Percentiles rank a stretch among this genome's conserved stretches.
phyloP scores from a whole-genome alignment of 2,113 vertebrate species.

The Tachycineta bicolor region DNA sequence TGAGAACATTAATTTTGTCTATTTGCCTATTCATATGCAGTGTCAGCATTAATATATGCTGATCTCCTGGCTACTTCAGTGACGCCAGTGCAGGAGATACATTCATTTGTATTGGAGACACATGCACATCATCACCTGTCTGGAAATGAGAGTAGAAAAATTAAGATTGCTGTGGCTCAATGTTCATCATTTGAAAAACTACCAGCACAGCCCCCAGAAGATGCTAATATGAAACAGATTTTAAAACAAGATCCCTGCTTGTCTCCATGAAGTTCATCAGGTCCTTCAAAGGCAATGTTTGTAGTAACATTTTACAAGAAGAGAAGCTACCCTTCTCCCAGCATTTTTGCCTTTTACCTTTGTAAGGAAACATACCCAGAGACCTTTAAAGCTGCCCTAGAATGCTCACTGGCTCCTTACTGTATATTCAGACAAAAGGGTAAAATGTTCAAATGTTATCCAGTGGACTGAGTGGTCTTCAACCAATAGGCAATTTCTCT shows the following conservation, averaged over 20 bases:
- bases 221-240: not conserved
- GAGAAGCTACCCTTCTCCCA: not conserved
- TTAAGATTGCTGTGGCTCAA: not conserved
- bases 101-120: not conserved
- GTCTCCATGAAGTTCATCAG: not conserved
- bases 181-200: not conserved
- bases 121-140: not conserved
- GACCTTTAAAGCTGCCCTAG: not conserved
- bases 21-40: not conserved
- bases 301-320: not conserved
- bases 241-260: not conserved
- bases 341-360: not conserved
- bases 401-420: not conserved
- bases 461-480: not conserved
- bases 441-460: not conserved
- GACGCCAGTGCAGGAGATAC: not conserved
- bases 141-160: not conserved
- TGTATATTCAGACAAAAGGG: not conserved
- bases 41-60: not conserved
- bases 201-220: not conserved
- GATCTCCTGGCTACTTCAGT: not conserved
- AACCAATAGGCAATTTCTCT: not conserved
- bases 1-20: conserved; percentile 16
- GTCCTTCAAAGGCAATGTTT: not conserved
- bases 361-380: not conserved